These are phyloP conservation scores for Myodes glareolus DNA, from an alignment of 2,113 vertebrate species.

Conservation along the genomic window DNA sequence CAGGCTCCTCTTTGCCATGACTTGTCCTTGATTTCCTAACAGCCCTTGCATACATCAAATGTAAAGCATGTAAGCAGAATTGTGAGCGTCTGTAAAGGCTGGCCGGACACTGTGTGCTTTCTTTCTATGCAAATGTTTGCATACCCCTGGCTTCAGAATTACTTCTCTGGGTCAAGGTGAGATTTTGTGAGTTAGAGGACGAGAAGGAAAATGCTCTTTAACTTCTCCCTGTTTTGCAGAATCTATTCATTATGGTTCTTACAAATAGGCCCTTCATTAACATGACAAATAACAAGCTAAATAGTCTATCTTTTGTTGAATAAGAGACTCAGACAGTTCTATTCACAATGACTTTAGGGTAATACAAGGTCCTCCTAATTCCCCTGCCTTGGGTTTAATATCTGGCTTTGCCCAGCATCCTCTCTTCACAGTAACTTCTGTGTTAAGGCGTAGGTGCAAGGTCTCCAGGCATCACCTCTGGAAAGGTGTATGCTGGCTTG, in stretches of 20 bases:
- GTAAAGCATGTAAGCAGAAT: not conserved
- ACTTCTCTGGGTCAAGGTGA: conserved; percentile 23
- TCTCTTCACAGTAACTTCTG: conserved; percentile 22
- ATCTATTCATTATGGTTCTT: conserved; percentile 59
- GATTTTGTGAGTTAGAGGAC: not conserved
- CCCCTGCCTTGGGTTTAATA: not conserved
- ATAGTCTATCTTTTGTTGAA: conserved; percentile 31
- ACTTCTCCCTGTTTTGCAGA: conserved; percentile 7
- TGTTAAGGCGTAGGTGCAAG: not conserved
- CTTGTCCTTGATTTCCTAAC: conserved; percentile 22
- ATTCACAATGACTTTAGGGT: conserved; percentile 46
- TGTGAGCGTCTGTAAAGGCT: not conserved
- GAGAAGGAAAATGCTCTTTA: conserved; percentile 1
- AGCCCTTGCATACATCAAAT: not conserved
- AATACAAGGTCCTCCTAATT: not conserved
- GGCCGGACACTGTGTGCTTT: not conserved
- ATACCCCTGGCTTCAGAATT: conserved; percentile 11
- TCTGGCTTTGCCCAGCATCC: not conserved
- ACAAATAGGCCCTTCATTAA: conserved; percentile 51
- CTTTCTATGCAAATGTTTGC: conserved; percentile 3
- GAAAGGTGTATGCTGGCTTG: not conserved
- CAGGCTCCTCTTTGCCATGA: not conserved
- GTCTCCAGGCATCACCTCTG: conserved; percentile 31
- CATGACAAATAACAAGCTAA: conserved; percentile 60
- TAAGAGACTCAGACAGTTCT: conserved; percentile 34